Percentiles rank a stretch among this genome's conserved stretches.
phyloP scores from a whole-genome alignment of 2,797 vertebrate species.

The Margarornis squamiger region DNA sequence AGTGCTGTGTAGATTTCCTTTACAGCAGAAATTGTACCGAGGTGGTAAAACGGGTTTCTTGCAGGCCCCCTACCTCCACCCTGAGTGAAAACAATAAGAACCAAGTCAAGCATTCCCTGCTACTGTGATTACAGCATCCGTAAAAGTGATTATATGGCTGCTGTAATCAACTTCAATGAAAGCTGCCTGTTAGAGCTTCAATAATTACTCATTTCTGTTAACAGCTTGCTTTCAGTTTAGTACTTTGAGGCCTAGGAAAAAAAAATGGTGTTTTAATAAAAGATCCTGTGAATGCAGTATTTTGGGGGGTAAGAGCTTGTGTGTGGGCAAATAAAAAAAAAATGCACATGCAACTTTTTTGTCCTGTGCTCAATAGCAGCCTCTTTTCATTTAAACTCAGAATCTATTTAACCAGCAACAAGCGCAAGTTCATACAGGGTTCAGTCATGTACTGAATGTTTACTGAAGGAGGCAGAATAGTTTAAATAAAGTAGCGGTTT shows the following conservation, averaged over 20 bases:
- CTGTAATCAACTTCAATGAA: slow-evolving; percentile 88
- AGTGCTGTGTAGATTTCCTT: slow-evolving; percentile 82
- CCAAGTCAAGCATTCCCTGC: slow-evolving; percentile 84
- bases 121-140: slow-evolving; percentile 86
- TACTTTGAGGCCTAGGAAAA: slow-evolving; percentile 79
- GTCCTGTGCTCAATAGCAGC: slow-evolving; percentile 76
- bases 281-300: slow-evolving; percentile 75
- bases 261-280: slow-evolving; percentile 78
- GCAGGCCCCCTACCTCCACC: slow-evolving; percentile 83
- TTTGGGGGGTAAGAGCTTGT: slow-evolving; percentile 79
- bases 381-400: slow-evolving; percentile 74
- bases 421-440: slow-evolving; percentile 84
- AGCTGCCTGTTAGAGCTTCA: slow-evolving; percentile 87
- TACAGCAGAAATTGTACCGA: slow-evolving; percentile 80
- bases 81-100: slow-evolving; percentile 85
- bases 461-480: slow-evolving; percentile 82
- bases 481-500: slow-evolving; percentile 81
- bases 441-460: slow-evolving; percentile 82
- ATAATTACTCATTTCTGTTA: slow-evolving; percentile 89
- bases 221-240: slow-evolving; percentile 85
- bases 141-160: slow-evolving; percentile 88
- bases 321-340: slow-evolving; percentile 82
- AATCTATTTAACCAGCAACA: slow-evolving; percentile 80
- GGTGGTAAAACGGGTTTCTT: slow-evolving; percentile 79
- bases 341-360: slow-evolving; percentile 80